Evolutionary conservation across 2,113 vertebrate genomes (phyloP).

Genomic region (Elanoides forficatus): DNA sequence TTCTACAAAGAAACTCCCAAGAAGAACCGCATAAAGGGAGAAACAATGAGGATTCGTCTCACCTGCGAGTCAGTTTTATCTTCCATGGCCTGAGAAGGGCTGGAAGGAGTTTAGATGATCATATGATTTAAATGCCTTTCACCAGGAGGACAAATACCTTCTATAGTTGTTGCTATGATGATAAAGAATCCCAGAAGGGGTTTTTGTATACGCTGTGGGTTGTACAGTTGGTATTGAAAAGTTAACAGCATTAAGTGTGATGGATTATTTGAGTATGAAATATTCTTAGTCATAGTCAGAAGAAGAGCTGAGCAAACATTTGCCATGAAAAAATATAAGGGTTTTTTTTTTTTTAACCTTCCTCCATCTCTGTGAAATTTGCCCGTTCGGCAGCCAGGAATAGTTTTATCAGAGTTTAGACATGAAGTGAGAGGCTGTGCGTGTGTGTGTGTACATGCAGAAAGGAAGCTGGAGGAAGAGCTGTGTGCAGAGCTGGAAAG

Average conservation of each 20-base stretch:
- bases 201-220: slow-evolving; percentile 17
- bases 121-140: slow-evolving; percentile 6
- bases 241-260: slow-evolving; percentile 58
- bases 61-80: not conserved
- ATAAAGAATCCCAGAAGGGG: slow-evolving; percentile 19
- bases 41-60: slow-evolving; percentile 3
- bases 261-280: slow-evolving; percentile 60
- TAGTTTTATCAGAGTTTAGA: not conserved
- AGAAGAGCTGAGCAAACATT: slow-evolving; percentile 45
- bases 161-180: slow-evolving; percentile 8
- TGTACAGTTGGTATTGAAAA: slow-evolving; percentile 44
- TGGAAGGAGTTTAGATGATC: not conserved
- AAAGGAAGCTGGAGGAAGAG: not conserved
- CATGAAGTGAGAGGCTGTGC: not conserved
- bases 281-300: slow-evolving; percentile 57
- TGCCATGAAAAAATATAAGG: not conserved
- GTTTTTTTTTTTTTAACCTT: not conserved
- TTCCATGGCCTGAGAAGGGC: not conserved
- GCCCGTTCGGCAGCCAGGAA: not conserved
- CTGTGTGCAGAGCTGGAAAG: not conserved
- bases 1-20: not conserved
- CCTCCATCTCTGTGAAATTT: not conserved
- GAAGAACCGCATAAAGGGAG: not conserved
- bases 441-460: not conserved
- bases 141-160: not conserved